Evolutionary conservation across 2,113 vertebrate species (phyloP).

Genomic region (Collichthys lucidus): DNA sequence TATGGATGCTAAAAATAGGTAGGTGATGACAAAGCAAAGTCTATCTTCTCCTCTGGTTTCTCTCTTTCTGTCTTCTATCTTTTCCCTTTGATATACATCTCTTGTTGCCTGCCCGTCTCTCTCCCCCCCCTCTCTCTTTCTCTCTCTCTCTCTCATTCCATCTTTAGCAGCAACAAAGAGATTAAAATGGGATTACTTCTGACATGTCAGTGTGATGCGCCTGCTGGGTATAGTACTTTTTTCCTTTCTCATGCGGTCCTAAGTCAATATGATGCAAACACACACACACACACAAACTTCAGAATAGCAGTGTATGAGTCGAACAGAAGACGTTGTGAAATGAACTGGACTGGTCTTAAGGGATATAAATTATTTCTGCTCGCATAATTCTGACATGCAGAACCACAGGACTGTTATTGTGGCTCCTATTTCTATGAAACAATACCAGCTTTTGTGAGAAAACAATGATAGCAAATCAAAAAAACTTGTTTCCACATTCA

Average conservation of each 20-base stretch:
- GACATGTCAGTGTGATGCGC: constrained; percentile 79
- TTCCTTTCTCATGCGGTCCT: constrained; percentile 58
- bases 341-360: not conserved
- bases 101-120: constrained; percentile 16
- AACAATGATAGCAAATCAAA: not conserved
- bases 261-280: constrained; percentile 57
- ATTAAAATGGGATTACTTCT: constrained; percentile 84
- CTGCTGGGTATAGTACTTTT: constrained; percentile 53
- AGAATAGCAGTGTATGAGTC: constrained; percentile 26
- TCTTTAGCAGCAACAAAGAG: constrained; percentile 80
- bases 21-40: constrained; percentile 20
- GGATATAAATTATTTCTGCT: not conserved
- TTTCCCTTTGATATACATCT: constrained; percentile 60
- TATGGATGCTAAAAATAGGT: constrained; percentile 21
- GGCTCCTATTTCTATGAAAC: constrained; percentile 21
- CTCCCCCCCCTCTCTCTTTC: constrained; percentile 29
- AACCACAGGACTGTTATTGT: not conserved
- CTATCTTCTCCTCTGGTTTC: constrained; percentile 1
- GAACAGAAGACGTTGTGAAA: not conserved
- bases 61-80: constrained; percentile 49
- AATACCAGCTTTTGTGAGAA: not conserved
- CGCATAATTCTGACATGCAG: not conserved
- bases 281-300: not conserved
- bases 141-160: constrained; percentile 52
- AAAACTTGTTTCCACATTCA: constrained; percentile 1